Conservation (phyloP, 2,888 invertebrate genomes). For the Petrophora chlorosata region DNA sequence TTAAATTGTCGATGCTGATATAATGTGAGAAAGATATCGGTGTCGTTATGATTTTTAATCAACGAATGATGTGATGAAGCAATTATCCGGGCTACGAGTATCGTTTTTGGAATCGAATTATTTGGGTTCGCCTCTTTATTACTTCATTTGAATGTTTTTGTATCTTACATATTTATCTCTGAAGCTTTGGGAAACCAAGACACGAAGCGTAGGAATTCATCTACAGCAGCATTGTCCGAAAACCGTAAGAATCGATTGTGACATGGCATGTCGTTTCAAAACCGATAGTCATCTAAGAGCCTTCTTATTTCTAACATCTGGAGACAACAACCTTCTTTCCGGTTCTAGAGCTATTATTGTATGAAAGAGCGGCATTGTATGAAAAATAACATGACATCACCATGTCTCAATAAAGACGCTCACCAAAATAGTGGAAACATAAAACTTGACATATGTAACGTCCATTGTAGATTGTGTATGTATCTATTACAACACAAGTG, state of each 20-base stretch:
- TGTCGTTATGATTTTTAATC: constrained; percentile 26
- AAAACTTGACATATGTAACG: constrained; percentile 36
- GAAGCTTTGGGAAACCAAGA: not conserved
- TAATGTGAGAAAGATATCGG: constrained; percentile 23
- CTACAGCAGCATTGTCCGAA: no score
- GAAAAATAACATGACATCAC: constrained; percentile 35
- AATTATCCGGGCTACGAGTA: constrained; percentile 21
- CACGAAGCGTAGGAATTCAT: not conserved
- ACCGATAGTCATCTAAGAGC: not conserved
- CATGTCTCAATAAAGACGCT: constrained; percentile 29
- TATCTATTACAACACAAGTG: constrained; percentile 47
- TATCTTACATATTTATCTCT: not conserved
- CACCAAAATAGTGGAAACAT: constrained; percentile 38
- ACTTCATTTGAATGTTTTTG: constrained; percentile 6
- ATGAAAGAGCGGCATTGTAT: constrained; percentile 28
- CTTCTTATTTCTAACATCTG: not conserved
- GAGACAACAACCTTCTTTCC: not conserved
- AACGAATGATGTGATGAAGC: constrained; percentile 27
- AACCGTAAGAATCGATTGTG: no score
- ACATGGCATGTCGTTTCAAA: no score
- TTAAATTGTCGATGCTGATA: constrained; percentile 13
- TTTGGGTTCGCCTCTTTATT: constrained; percentile 9
- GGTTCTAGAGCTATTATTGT: not conserved
- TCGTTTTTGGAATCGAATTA: constrained; percentile 9
- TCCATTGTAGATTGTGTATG: constrained; percentile 33